Percentiles rank a stretch among this genome's conserved stretches.
These are phyloP conservation scores for Tenthredo mesomela DNA, from an alignment of 2,888 invertebrate species.

Conservation along the genomic window DNA sequence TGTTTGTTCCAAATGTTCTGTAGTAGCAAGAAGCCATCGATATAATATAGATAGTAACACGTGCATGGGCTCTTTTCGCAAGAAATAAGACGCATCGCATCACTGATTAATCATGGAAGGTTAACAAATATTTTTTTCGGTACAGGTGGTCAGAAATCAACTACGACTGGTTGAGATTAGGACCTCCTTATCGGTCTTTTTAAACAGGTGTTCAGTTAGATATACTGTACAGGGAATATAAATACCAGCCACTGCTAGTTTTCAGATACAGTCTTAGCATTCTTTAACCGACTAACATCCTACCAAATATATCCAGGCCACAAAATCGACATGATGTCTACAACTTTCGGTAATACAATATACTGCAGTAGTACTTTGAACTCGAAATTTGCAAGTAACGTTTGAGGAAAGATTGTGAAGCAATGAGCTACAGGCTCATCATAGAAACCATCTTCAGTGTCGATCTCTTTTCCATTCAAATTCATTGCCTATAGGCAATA, in stretches of 20 bases:
- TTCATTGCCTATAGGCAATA: not conserved
- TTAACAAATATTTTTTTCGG: not conserved
- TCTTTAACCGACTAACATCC: not conserved
- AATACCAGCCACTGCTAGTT: not conserved
- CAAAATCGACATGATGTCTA: not conserved
- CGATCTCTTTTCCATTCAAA: not conserved
- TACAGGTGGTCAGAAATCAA: not conserved
- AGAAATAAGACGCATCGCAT: not conserved
- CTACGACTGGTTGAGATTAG: not conserved
- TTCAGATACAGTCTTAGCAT: not conserved
- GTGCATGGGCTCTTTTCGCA: not conserved
- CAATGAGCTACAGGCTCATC: not conserved
- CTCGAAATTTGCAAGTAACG: not conserved
- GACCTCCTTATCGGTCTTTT: not conserved
- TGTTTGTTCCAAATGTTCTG: no score
- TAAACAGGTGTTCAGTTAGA: slow-evolving; percentile 1
- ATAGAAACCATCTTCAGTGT: not conserved
- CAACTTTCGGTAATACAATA: slow-evolving; percentile 19
- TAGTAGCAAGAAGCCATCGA: no score
- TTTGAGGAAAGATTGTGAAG: not conserved
- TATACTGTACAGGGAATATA: not conserved
- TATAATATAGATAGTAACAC: no score
- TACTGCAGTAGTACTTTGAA: not conserved
- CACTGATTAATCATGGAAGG: not conserved
- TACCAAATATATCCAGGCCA: not conserved